These are phyloP conservation scores for Musca domestica DNA, from an alignment of 1,140 invertebrate species.

Conservation along the genomic window DNA sequence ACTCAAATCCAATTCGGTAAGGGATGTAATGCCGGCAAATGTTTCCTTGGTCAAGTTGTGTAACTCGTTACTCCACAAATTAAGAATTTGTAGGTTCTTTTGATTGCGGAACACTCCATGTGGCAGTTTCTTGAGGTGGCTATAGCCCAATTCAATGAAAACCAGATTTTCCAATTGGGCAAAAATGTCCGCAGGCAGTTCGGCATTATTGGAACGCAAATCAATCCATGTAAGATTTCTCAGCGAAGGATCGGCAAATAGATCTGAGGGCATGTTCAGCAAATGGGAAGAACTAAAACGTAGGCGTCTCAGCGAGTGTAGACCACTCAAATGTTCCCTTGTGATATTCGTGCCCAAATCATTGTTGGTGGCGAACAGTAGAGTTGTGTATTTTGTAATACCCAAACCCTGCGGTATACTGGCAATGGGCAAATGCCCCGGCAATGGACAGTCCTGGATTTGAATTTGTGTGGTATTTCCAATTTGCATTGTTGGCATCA, in stretches of 20 bases:
- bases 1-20: conserved; percentile 63
- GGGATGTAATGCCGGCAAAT: conserved; percentile 60
- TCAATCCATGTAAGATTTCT: conserved; percentile 61
- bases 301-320: conserved; percentile 39
- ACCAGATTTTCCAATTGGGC: conserved; percentile 58
- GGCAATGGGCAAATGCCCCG: conserved; percentile 39
- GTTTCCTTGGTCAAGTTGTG: conserved; percentile 59
- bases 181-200: conserved; percentile 60
- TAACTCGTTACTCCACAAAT: conserved; percentile 65
- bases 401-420: conserved; percentile 41
- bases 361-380: conserved; percentile 42
- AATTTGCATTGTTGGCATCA: conserved; percentile 39
- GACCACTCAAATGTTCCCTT: conserved; percentile 36
- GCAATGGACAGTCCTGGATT: conserved; percentile 45
- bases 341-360: conserved; percentile 45
- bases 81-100: conserved; percentile 58
- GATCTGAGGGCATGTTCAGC: conserved; percentile 59
- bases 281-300: conserved; percentile 41
- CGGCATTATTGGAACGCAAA: conserved; percentile 61
- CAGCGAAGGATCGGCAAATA: conserved; percentile 57
- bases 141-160: conserved; percentile 63
- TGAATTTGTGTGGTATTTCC: conserved; percentile 39
- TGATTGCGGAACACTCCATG: conserved; percentile 61
- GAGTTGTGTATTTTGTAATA: conserved; percentile 33
- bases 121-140: conserved; percentile 60